Evolutionary conservation across 1,140 invertebrate species (phyloP).

Genomic region (Aphis gossypii): DNA sequence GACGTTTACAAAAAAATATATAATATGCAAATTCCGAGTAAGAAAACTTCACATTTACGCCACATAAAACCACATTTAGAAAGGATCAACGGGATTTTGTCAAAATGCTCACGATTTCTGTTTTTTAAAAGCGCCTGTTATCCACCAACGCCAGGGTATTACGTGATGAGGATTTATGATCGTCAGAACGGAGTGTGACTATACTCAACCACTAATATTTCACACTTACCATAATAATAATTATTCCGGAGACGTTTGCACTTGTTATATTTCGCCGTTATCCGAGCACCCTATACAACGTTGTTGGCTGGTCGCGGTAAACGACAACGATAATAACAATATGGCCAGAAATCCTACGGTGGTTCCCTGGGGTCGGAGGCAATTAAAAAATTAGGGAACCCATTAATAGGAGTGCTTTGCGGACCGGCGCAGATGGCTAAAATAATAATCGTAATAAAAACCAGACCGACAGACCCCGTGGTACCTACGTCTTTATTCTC

Average conservation of each 20-base stretch:
- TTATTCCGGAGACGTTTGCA: constrained; percentile 41
- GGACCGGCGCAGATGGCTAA: background rate
- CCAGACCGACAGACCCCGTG: background rate
- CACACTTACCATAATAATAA: constrained; percentile 42
- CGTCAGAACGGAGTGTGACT: background rate
- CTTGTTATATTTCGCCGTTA: background rate
- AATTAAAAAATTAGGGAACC: constrained; percentile 26
- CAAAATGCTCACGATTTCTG: constrained; percentile 44
- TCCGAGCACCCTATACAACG: background rate
- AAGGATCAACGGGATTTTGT: constrained; percentile 24
- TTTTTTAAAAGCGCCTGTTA: constrained; percentile 29
- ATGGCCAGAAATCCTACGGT: constrained; percentile 21
- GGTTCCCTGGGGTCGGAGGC: background rate
- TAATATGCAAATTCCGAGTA: constrained; percentile 19
- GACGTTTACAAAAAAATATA: constrained; percentile 4
- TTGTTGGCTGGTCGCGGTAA: background rate
- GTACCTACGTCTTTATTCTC: background rate
- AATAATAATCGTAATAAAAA: constrained; percentile 14
- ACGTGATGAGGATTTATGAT: constrained; percentile 54
- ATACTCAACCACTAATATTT: constrained; percentile 38
- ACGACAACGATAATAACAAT: constrained; percentile 16
- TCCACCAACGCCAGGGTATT: background rate
- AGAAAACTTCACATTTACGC: background rate
- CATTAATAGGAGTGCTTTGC: constrained; percentile 19
- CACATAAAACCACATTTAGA: background rate